phyloP scores from a whole-genome alignment of 2,113 vertebrate genomes.

The Edolisoma coerulescens region DNA sequence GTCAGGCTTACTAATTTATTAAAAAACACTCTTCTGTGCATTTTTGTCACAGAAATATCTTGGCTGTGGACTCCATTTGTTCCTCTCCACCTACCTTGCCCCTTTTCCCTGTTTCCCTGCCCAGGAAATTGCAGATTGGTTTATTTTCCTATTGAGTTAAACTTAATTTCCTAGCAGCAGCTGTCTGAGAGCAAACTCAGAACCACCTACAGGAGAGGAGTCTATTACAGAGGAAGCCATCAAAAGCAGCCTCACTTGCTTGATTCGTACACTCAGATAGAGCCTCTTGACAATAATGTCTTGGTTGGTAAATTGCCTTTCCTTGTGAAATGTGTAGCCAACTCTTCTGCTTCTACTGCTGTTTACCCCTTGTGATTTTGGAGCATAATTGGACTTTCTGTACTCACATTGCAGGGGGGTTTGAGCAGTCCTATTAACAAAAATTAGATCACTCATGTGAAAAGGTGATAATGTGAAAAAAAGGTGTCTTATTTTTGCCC shows the following conservation, averaged over 20 bases:
- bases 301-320: neutral
- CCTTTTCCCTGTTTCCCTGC: neutral
- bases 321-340: neutral
- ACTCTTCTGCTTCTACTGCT: neutral
- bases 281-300: neutral
- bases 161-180: neutral
- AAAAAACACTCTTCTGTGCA: accelerated
- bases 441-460: neutral
- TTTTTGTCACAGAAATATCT: neutral
- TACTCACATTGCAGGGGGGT: neutral
- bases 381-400: neutral
- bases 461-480: neutral
- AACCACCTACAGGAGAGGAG: neutral
- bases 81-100: neutral
- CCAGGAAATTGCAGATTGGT: neutral
- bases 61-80: neutral
- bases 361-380: neutral
- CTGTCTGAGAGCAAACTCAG: neutral
- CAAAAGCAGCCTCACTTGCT: neutral
- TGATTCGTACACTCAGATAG: neutral
- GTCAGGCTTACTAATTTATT: neutral
- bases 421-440: neutral
- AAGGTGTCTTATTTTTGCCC: neutral
- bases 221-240: neutral
- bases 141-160: neutral